Percentiles rank a stretch among this genome's conserved stretches.
These are phyloP conservation scores for Encarsia formosa DNA, from an alignment of 2,888 invertebrate genomes.

Conservation along the genomic window DNA sequence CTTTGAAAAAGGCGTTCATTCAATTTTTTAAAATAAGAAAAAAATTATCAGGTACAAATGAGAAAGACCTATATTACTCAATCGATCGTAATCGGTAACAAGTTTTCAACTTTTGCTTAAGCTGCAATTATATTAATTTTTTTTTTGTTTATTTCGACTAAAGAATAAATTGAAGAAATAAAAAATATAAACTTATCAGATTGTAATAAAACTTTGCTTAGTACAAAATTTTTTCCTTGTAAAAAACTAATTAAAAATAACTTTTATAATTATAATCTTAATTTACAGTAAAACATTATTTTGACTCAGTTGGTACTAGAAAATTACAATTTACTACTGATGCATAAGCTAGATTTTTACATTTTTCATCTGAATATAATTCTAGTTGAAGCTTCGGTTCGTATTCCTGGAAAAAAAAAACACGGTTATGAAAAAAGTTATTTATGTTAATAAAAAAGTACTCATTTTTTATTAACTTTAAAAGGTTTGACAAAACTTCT, in stretches of 20 bases:
- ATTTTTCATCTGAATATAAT: constrained; percentile 32
- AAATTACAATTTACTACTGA: constrained; percentile 33
- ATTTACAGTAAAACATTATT: no score
- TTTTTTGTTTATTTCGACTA: no score
- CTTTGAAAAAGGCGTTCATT: no score
- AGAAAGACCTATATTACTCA: neutral
- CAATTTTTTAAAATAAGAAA: neutral
- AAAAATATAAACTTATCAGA: neutral
- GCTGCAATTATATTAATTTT: no score
- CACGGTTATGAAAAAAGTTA: neutral
- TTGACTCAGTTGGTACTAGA: constrained; percentile 7
- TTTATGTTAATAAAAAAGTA: no score
- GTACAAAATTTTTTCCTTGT: neutral
- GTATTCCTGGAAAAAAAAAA: constrained; percentile 11
- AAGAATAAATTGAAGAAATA: neutral
- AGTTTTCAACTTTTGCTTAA: no score
- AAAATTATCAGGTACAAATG: neutral
- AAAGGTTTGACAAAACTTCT: no score
- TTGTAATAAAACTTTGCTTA: neutral
- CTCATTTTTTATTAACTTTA: no score
- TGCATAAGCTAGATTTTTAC: constrained; percentile 30
- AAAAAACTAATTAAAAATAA: neutral
- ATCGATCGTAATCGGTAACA: neutral
- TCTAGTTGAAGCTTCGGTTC: constrained; percentile 29
- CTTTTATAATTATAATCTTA: no score